Evolutionary conservation across 2,797 vertebrate species (phyloP), one percentile per base, ranked within the genome.

Genomic region (Acestrorhynchus altus): DNA sequence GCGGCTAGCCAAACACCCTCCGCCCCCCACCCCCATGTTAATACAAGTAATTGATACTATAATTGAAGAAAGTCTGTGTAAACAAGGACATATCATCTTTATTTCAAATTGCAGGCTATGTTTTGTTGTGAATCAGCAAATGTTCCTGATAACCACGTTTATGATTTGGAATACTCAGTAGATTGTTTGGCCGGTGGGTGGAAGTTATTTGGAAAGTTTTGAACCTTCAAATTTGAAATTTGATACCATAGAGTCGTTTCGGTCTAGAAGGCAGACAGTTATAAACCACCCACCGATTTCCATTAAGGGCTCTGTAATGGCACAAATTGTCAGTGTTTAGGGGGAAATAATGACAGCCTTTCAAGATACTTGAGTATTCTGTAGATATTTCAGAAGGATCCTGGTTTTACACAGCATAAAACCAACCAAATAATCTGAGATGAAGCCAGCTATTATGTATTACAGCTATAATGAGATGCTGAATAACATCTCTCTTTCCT

Each of bases 11-110:
- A 84, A 84, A 83, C 60, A 80, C 77, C 77, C 70, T 74, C 76
- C 68, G 22, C 73, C 40, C 5, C 63, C 39, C 39, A 39, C 60
- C 78, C 56, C 81, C 49, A 72, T 49, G 74, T 78, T 54, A 70
- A 85, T 83, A 77, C 64, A 78, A 81, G 79, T 79, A 81, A 85
- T 83, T 66, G 65, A 83, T 85, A 83, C 81, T 66, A 65, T 79
- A 85, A 81, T 83, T 81, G 69, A 81, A 85, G 75, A 56, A 81
- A 80, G 67, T 81, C 47, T 67, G 52, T 65, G 74, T 71, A 74
- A 81, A 83, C 47, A 85, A 73, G n/a, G 56, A 20, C 46, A 70
- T 61, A 83, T 81, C 69, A 15, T 61, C 83, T 79, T 70, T 65
- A 57, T 83, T 83, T 35, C 40, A 47, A 83, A 74, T 79, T 78